Conservation (phyloP, 2,797 vertebrate species). For the Halcyon smyrnensis region DNA sequence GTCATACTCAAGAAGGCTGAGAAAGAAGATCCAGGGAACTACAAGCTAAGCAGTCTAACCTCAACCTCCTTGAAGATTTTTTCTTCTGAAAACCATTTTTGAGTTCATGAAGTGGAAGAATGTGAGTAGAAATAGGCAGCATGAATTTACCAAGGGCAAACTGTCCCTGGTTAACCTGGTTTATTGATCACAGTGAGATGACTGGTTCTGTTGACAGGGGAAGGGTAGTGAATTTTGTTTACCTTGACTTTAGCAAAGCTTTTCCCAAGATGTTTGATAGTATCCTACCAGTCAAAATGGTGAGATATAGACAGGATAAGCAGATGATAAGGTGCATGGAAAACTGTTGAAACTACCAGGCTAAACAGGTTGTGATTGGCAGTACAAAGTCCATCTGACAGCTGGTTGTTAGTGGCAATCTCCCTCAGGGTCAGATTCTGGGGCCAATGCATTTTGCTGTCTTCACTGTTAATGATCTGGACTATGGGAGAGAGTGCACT, state of each 20-base stretch:
- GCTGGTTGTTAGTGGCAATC: neutral
- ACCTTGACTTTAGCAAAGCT: neutral
- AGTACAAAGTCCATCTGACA: neutral
- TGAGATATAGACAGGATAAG: neutral
- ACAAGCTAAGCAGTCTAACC: neutral
- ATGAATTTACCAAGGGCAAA: neutral
- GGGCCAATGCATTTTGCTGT: neutral
- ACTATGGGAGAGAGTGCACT: neutral
- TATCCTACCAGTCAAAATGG: neutral
- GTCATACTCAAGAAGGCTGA: neutral
- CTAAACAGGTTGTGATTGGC: neutral
- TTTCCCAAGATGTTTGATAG: neutral
- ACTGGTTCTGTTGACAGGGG: neutral
- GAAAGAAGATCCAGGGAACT: neutral
- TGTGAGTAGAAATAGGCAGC: neutral
- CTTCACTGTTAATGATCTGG: neutral
- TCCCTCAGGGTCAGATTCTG: neutral
- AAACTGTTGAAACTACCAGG: neutral
- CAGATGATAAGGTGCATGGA: neutral
- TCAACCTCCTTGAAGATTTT: neutral
- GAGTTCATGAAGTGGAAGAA: neutral
- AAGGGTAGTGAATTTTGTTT: neutral
- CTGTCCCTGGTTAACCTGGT: neutral
- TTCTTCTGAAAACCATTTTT: neutral
- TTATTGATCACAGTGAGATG: neutral